Conservation (phyloP, 2,113 vertebrate species). For the Poeciliopsis retropinna region DNA sequence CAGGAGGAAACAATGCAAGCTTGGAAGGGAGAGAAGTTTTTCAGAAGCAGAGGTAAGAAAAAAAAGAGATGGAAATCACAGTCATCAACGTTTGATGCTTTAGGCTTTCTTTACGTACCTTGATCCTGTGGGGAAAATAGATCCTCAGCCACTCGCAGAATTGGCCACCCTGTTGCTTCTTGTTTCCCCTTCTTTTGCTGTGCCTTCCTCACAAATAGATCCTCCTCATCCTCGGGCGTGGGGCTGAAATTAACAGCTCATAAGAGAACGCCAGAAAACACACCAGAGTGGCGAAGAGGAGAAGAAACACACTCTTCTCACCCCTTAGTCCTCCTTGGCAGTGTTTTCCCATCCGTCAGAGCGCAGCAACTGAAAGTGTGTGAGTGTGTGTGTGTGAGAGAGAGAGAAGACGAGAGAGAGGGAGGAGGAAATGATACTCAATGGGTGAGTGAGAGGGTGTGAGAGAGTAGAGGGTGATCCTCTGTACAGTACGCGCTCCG, state of each 20-base stretch:
- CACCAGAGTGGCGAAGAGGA: constrained; percentile 60
- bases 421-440: constrained; percentile 52
- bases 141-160: constrained; percentile 46
- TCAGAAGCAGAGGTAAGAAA: constrained; percentile 33
- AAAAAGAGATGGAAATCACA: constrained; percentile 3
- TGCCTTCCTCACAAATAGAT: constrained; percentile 61
- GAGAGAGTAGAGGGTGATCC: constrained; percentile 60
- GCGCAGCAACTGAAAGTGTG: constrained; percentile 57
- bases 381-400: constrained; percentile 1
- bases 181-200: constrained; percentile 57
- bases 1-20: constrained; percentile 6
- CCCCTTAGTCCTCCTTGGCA: constrained; percentile 66
- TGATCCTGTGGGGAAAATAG: constrained; percentile 45
- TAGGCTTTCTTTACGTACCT: constrained; percentile 63
- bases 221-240: constrained; percentile 61
- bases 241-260: constrained; percentile 56
- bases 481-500: constrained; percentile 41
- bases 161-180: constrained; percentile 72
- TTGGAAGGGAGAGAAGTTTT: constrained; percentile 10
- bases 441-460: constrained; percentile 53
- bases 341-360: constrained; percentile 71
- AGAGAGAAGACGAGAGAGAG: constrained; percentile 25
- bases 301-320: constrained; percentile 63
- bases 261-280: constrained; percentile 60
- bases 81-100: constrained; percentile 30